A percentile compares a stretch with the other conserved stretches of the same genome.
Evolutionary conservation across 1,140 invertebrate species (phyloP).

Genomic region (Zaprionus davidi): DNA sequence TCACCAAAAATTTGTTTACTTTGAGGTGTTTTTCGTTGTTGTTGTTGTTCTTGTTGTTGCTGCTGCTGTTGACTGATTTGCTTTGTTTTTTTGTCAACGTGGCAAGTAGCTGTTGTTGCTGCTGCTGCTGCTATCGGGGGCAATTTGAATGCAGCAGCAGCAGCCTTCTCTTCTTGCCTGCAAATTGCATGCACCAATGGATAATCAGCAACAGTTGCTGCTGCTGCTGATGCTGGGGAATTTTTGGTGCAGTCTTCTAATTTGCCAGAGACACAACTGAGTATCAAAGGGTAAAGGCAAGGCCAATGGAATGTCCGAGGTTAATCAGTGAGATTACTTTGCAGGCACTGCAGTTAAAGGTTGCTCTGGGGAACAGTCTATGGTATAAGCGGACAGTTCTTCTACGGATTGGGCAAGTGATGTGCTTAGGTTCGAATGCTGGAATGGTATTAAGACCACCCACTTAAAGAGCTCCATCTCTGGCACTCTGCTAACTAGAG

Average conservation of each 20-base stretch:
- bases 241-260: constrained; percentile 26
- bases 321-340: neutral
- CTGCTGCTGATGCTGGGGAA: constrained; percentile 15
- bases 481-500: constrained; percentile 21
- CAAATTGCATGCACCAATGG: constrained; percentile 41
- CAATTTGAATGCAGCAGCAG: constrained; percentile 38
- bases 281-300: neutral
- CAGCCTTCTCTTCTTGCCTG: neutral
- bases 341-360: neutral
- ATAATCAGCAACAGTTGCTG: constrained; percentile 51
- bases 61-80: constrained; percentile 30
- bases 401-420: no score
- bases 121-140: constrained; percentile 13
- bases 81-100: constrained; percentile 24
- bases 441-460: no score
- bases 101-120: constrained; percentile 6
- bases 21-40: constrained; percentile 43
- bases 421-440: no score
- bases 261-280: constrained; percentile 11
- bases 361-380: neutral
- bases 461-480: neutral
- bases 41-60: constrained; percentile 1
- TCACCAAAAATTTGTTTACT: constrained; percentile 49
- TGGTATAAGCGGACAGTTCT: no score
- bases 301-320: neutral